Percentiles rank a stretch among this genome's conserved stretches.
phyloP scores from a whole-genome alignment of 2,797 vertebrate species.

The Phoxinus dragarum region DNA sequence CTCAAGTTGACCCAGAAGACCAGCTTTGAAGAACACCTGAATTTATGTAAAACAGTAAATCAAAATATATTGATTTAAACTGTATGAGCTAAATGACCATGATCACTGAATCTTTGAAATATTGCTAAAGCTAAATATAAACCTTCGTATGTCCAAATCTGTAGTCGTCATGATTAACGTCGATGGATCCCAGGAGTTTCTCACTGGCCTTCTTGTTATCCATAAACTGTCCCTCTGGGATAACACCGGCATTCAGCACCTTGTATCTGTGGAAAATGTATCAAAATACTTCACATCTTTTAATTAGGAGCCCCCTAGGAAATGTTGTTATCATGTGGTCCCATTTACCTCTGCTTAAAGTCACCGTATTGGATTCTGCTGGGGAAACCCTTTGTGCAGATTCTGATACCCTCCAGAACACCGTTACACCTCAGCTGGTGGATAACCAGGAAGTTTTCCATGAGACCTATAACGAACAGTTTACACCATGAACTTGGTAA shows the following conservation, averaged over 20 bases:
- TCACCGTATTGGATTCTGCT: conserved; percentile 4
- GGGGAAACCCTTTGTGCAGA: conserved; percentile 6
- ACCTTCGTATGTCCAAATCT: no score
- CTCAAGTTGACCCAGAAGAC: no score
- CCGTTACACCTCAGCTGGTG: conserved; percentile 19
- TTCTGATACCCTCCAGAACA: conserved; percentile 15
- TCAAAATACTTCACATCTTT: neutral
- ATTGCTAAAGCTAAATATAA: no score
- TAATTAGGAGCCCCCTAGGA: neutral
- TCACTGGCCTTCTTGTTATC: no score
- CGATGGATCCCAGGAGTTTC: no score
- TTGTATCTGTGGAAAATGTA: conserved; percentile 62
- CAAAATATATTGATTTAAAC: no score
- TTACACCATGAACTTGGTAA: neutral
- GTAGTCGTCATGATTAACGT: no score
- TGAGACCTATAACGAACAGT: neutral
- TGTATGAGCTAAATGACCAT: no score
- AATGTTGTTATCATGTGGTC: neutral
- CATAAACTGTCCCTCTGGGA: no score
- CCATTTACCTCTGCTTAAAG: conserved; percentile 64
- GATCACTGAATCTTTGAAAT: no score
- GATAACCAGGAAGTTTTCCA: conserved; percentile 84
- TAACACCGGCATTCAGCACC: conserved; percentile 86
- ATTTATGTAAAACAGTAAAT: no score
- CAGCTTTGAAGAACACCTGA: no score